Percentiles rank a stretch among this genome's conserved stretches.
phyloP scores from a whole-genome alignment of 2,797 vertebrate species.

The Cyprinodon diabolis region DNA sequence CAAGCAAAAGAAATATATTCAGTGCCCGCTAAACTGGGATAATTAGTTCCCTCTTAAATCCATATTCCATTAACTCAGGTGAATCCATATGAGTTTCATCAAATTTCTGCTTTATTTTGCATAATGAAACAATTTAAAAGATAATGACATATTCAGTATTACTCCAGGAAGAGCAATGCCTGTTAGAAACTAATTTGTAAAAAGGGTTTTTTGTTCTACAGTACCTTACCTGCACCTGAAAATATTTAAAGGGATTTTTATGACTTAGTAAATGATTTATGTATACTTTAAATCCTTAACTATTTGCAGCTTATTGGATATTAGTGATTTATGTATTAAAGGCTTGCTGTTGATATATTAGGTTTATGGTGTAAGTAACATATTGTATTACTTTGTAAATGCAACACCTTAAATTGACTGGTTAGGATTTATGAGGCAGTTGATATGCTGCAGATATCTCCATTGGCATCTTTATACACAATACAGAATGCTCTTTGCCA shows the following conservation, averaged over 20 bases:
- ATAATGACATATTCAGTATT: constrained; percentile 80
- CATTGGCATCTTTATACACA: not conserved
- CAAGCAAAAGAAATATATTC: constrained; percentile 79
- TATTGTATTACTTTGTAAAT: constrained; percentile 37
- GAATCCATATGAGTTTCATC: constrained; percentile 84
- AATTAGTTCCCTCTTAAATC: constrained; percentile 86
- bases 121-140: constrained; percentile 86
- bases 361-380: constrained; percentile 45
- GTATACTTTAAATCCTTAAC: constrained; percentile 66
- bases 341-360: constrained; percentile 31
- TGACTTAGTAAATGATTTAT: constrained; percentile 65
- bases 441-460: not conserved
- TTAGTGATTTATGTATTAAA: constrained; percentile 64
- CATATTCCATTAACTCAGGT: constrained; percentile 88
- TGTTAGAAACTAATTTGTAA: constrained; percentile 62
- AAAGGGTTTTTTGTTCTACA: constrained; percentile 51
- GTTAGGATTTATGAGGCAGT: not conserved
- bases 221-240: constrained; percentile 62
- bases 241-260: constrained; percentile 68
- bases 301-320: constrained; percentile 71
- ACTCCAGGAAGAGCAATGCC: constrained; percentile 61
- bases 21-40: constrained; percentile 79
- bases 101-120: constrained; percentile 81
- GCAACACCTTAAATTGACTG: constrained; percentile 1
- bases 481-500: too few relatives aligned